Evolutionary conservation across 2,888 invertebrate species (phyloP).

Genomic region (Rhopalosiphum nymphaeae): DNA sequence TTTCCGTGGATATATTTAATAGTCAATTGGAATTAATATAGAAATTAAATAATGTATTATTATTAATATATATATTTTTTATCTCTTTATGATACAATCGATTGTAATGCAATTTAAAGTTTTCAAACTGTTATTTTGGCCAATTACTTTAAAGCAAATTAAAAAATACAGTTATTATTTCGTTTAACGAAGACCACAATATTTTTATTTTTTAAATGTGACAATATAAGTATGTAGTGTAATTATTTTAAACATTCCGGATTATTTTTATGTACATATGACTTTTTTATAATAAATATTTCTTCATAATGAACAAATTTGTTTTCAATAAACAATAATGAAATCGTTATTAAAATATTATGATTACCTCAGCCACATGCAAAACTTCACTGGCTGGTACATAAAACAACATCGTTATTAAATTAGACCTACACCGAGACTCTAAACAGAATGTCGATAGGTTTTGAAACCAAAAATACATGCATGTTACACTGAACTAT

Average conservation of each 20-base stretch:
- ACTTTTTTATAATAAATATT: background rate
- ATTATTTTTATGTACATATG: background rate
- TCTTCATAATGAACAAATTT: background rate
- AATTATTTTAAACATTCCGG: background rate
- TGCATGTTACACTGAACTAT: background rate
- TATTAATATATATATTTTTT: background rate
- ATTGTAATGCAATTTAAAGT: background rate
- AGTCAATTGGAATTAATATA: background rate
- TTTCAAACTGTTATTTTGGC: background rate
- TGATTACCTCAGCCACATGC: no score
- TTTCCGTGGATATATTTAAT: background rate
- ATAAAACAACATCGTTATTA: background rate
- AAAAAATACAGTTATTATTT: background rate
- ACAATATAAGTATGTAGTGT: background rate
- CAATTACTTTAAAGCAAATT: background rate
- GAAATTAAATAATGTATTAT: background rate
- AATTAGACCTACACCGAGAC: background rate
- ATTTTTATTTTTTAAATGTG: no score
- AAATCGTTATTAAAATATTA: background rate
- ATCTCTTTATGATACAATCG: background rate
- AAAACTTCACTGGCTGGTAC: background rate
- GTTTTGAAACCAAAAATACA: background rate
- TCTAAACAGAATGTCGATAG: background rate
- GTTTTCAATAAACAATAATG: background rate
- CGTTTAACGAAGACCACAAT: background rate